Conservation (phyloP, 2,113 vertebrate genomes). For the Raphicerus campestris region DNA sequence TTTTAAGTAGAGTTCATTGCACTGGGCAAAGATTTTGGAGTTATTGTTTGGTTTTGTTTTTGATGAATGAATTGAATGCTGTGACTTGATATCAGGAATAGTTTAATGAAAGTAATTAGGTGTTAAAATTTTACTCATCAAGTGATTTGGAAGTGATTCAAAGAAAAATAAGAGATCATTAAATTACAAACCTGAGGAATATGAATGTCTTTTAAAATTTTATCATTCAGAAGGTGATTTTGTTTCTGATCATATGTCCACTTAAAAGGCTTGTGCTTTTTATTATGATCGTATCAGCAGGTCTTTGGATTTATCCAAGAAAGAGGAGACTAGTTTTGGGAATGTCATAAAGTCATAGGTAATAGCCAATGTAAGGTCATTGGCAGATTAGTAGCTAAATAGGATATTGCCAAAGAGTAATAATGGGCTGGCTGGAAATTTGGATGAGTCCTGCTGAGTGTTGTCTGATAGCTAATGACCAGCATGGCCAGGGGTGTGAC, state of each 20-base stretch:
- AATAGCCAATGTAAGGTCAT: not conserved
- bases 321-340: not conserved
- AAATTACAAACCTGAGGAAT: not conserved
- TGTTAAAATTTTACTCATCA: slow-evolving; percentile 5
- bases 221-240: not conserved
- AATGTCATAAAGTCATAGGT: not conserved
- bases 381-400: not conserved
- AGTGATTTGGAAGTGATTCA: not conserved
- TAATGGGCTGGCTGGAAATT: not conserved
- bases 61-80: not conserved
- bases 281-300: not conserved
- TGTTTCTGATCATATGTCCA: not conserved
- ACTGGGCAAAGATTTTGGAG: not conserved
- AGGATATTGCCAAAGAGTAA: not conserved
- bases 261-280: not conserved
- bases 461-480: not conserved
- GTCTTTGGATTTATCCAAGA: not conserved
- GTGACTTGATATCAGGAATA: not conserved
- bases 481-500: not conserved
- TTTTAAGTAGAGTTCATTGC: not conserved
- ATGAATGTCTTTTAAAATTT: slow-evolving; percentile 1
- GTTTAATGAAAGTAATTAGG: slow-evolving; percentile 27
- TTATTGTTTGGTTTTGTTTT: not conserved
- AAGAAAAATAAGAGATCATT: not conserved
- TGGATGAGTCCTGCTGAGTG: not conserved